These are phyloP conservation scores for Suncus etruscus DNA, from an alignment of 2,113 vertebrate genomes.

Conservation along the genomic window DNA sequence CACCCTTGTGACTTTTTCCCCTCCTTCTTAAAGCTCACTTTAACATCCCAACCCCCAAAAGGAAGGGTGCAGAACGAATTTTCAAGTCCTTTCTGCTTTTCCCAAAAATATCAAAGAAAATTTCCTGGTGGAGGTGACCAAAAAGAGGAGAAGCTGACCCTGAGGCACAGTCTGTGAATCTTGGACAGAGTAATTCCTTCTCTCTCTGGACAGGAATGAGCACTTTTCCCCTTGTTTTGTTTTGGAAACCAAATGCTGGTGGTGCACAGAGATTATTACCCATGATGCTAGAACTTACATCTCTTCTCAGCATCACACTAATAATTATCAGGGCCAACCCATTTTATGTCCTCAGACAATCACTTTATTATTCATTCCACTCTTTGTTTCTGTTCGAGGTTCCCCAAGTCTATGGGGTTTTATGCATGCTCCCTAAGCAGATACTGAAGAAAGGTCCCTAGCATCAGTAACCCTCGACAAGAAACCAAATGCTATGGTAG, in stretches of 20 bases:
- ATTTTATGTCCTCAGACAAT: background rate
- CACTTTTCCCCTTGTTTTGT: too few relatives aligned
- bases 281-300: too few relatives aligned
- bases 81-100: slow-evolving; percentile 8
- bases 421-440: background rate
- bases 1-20: background rate
- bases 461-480: background rate
- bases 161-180: background rate
- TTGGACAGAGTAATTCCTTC: background rate
- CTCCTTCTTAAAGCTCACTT: background rate
- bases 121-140: background rate
- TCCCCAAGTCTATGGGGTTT: background rate
- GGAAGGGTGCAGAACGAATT: background rate
- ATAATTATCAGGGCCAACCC: background rate
- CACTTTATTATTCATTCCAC: background rate
- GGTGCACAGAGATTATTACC: too few relatives aligned
- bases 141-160: background rate
- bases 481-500: slow-evolving; percentile 14
- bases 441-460: background rate
- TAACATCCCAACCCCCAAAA: background rate
- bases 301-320: background rate
- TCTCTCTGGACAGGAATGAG: too few relatives aligned
- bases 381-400: background rate
- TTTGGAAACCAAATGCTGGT: too few relatives aligned
- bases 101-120: background rate